Percentiles rank a stretch among this genome's conserved stretches.
phyloP scores from a whole-genome alignment of 2,888 invertebrate genomes.

The Synanthedon myopaeformis region DNA sequence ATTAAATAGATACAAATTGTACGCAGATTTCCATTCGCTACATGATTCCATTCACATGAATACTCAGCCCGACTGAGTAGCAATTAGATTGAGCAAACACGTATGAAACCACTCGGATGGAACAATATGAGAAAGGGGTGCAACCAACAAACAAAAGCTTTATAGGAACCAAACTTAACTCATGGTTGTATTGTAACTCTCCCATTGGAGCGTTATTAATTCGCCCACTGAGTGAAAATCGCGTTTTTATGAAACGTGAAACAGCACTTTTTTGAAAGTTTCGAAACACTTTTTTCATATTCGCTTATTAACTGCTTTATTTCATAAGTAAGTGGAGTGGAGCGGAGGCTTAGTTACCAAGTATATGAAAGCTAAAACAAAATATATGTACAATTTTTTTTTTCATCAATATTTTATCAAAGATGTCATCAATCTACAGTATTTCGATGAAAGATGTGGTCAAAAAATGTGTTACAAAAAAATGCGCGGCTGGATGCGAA shows the following conservation, averaged over 20 bases:
- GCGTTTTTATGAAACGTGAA: background rate
- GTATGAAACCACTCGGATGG: slow-evolving; percentile 46
- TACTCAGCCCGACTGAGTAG: slow-evolving; percentile 50
- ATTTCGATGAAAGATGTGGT: no score
- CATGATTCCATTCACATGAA: slow-evolving; percentile 55
- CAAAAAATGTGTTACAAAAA: no score
- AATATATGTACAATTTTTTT: no score
- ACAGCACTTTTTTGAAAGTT: background rate
- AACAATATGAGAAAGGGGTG: slow-evolving; percentile 62
- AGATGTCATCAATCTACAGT: no score
- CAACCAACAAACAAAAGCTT: slow-evolving; percentile 43
- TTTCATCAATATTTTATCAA: no score
- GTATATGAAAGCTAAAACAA: no score
- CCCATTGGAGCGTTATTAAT: background rate
- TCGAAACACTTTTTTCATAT: background rate
- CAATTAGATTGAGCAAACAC: slow-evolving; percentile 67
- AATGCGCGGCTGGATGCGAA: no score
- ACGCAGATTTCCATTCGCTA: slow-evolving; percentile 20
- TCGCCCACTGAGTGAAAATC: background rate
- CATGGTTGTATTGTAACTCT: background rate
- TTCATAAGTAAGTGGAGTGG: no score
- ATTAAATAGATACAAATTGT: background rate
- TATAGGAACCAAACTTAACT: background rate
- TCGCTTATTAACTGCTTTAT: no score
- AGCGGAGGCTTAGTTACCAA: no score